These are phyloP conservation scores for Onychostoma macrolepis DNA, from an alignment of 2,113 vertebrate species.

Conservation along the genomic window DNA sequence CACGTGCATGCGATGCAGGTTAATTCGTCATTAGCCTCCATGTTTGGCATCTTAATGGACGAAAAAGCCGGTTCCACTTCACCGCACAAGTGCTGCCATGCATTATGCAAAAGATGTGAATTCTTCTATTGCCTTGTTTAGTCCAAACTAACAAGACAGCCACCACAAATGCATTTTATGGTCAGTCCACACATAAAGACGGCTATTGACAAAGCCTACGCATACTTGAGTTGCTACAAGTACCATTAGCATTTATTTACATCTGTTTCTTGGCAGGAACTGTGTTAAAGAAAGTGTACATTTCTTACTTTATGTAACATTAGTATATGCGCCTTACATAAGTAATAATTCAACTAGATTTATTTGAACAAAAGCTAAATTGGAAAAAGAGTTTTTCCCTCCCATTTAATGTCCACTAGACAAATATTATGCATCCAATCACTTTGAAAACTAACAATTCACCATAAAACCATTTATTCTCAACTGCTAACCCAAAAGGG, in stretches of 20 bases:
- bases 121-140: constrained; percentile 34
- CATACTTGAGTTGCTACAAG: background rate
- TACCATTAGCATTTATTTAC: background rate
- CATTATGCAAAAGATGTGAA: constrained; percentile 36
- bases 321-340: background rate
- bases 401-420: background rate
- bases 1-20: constrained; percentile 9
- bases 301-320: background rate
- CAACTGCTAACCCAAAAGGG: background rate
- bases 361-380: background rate
- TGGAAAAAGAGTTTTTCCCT: background rate
- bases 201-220: background rate
- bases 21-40: constrained; percentile 52
- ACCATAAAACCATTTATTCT: background rate
- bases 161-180: constrained; percentile 8
- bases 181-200: constrained; percentile 28
- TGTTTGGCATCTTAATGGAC: constrained; percentile 44
- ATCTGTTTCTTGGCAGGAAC: background rate
- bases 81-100: constrained; percentile 38
- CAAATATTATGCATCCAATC: background rate
- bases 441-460: background rate
- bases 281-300: background rate
- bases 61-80: constrained; percentile 31
- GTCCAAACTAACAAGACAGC: constrained; percentile 34
- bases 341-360: background rate